A percentile compares a stretch with the other conserved stretches of the same genome.
Evolutionary conservation across 2,797 vertebrate genomes (phyloP).

Genomic region (Poecile montanus): DNA sequence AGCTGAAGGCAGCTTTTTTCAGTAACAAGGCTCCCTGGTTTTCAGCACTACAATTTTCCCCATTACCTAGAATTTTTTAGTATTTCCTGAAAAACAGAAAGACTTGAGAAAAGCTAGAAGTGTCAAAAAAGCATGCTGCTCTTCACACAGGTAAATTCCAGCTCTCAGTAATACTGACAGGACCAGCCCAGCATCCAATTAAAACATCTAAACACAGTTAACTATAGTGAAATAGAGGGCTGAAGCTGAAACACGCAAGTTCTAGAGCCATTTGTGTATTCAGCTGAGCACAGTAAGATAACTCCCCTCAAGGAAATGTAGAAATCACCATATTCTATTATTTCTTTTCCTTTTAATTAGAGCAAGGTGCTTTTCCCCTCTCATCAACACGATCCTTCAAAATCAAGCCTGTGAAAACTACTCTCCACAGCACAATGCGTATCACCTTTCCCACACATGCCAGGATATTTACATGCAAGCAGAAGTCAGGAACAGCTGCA

Average conservation of each 20-base stretch:
- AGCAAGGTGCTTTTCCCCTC: background rate
- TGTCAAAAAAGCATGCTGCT: background rate
- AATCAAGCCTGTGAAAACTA: background rate
- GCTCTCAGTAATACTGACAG: background rate
- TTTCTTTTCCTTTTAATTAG: background rate
- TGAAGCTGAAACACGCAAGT: constrained; percentile 2
- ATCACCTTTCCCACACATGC: background rate
- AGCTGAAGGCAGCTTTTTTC: background rate
- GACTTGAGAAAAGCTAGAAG: background rate
- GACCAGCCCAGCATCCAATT: background rate
- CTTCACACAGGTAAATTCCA: background rate
- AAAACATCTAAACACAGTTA: background rate
- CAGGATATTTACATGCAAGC: background rate
- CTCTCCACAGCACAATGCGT: background rate
- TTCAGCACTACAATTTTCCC: background rate
- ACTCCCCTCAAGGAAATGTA: background rate
- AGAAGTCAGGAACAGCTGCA: background rate
- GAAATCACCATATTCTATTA: background rate
- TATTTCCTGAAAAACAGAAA: background rate
- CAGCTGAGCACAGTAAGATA: background rate
- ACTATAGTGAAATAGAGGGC: background rate
- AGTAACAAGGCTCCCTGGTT: rapidly evolving
- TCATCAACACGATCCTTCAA: background rate
- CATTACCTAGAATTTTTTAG: background rate
- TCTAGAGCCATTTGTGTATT: background rate